Base-by-base conservation (phyloP, 2,797 vertebrate species). In the Pelochelys cantorii region DNA sequence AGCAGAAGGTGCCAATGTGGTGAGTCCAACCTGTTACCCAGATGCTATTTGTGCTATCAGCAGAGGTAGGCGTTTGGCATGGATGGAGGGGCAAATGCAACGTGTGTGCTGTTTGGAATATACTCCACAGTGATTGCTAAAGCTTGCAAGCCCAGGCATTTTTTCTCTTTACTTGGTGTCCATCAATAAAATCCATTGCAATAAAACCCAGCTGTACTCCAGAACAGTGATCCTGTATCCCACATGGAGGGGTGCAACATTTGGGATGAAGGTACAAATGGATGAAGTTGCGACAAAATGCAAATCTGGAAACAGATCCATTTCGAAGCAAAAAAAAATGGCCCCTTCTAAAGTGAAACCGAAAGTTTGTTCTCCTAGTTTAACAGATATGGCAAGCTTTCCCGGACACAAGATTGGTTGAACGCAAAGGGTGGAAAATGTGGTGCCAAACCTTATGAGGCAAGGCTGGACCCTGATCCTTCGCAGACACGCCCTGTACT, bases 141-240 rank as follows among this genome's bases (percentile, higher is more conserved):
- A 42, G 25, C 23, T 65, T 83, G 11, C 5, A 81, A 56, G 56
- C 82, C 22, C 0, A 3, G 62, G 0, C 48, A 7, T 34, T 84
- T 83, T 90, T 9, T 13, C 83, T 84, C 48, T 12, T n/a, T 78
- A 81, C 48, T 83, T 60, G 52, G 12, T 93, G 53, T 54, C 18
- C 25, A n/a, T 60, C 53, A 59, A 37, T 25, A 42, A 74, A 68
- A 89, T 87, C 60, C 34, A 23, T 83, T 18, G n/a, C 53, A 79
- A 84, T 80, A 29, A 88, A 88, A 34, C 1, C 29, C 57, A 5
- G 74, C 0, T 1, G 81, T 83, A 42, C 81, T 1, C 27, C 88
- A 85, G 91, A 79, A 81, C 0, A 0, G 22, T 25, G 62, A 23
- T 42, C 62, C 22, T 0, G 0, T 18, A 6, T 5, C 52, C 82